phyloP scores from a whole-genome alignment of 35 echinoderm and acorn worm genomes.

The Stichopus chloronotus region DNA sequence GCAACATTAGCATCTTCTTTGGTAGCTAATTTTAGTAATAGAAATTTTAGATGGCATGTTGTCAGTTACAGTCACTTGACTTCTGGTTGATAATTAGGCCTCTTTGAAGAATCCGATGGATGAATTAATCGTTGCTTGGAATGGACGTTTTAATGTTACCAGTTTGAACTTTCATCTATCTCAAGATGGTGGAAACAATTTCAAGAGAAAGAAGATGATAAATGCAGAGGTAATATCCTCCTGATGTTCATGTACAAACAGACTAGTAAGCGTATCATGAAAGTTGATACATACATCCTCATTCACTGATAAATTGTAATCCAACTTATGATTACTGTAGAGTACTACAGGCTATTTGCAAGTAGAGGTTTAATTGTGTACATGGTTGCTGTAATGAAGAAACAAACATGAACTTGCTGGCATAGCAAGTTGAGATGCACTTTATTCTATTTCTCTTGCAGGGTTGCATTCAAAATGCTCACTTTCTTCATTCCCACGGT shows the following conservation, averaged over 20 bases:
- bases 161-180: background rate
- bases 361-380: background rate
- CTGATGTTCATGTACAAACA: background rate
- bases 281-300: background rate
- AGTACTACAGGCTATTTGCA: background rate
- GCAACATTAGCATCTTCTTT: background rate
- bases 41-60: background rate
- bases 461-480: conserved; percentile 13
- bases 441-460: background rate
- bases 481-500: conserved; percentile 12
- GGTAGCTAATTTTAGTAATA: background rate
- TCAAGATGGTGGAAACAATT: background rate
- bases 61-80: no score
- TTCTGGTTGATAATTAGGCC: no score
- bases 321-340: background rate
- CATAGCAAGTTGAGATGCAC: background rate
- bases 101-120: background rate
- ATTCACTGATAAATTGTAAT: background rate
- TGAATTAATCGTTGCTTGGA: background rate
- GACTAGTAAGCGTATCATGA: background rate
- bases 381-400: background rate
- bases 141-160: background rate
- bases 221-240: background rate
- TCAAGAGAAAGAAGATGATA: background rate
- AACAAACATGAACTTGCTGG: background rate